Percentiles rank a stretch among this genome's conserved stretches.
phyloP scores from a whole-genome alignment of 2,888 invertebrate species.

The Trichacis sp. region DNA sequence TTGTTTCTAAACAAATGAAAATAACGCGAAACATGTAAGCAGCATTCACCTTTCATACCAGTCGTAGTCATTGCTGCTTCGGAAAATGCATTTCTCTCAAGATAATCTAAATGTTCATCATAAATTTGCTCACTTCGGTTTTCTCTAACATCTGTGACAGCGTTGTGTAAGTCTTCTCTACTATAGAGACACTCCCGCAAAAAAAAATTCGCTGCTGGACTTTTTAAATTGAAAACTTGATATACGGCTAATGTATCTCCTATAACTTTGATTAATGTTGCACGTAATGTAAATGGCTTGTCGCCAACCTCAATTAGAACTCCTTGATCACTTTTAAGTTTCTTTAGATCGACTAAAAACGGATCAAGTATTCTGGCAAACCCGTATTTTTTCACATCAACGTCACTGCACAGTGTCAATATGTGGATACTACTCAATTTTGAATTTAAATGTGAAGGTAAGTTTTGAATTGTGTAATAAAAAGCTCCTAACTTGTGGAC shows the following conservation, averaged over 20 bases:
- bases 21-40: slow-evolving; percentile 20
- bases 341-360: slow-evolving; percentile 31
- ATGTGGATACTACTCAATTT: slow-evolving; percentile 33
- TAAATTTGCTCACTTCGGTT: slow-evolving; percentile 20
- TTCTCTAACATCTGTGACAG: neutral
- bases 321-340: slow-evolving; percentile 35
- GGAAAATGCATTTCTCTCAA: slow-evolving; percentile 11
- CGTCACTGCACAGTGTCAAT: slow-evolving; percentile 23
- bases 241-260: slow-evolving; percentile 39
- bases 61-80: slow-evolving; percentile 11
- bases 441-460: slow-evolving; percentile 36
- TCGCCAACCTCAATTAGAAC: slow-evolving; percentile 19
- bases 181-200: slow-evolving; percentile 28
- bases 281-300: slow-evolving; percentile 30
- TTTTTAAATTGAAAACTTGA: slow-evolving; percentile 27
- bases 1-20: slow-evolving; percentile 29
- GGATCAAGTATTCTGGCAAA: slow-evolving; percentile 35
- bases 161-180: slow-evolving; percentile 31
- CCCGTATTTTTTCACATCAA: slow-evolving; percentile 36
- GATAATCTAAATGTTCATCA: slow-evolving; percentile 16
- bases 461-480: slow-evolving; percentile 34
- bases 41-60: slow-evolving; percentile 27
- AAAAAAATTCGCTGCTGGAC: slow-evolving; percentile 35
- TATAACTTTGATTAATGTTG: slow-evolving; percentile 29
- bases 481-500: slow-evolving; percentile 42